Conservation (phyloP, 1,140 invertebrate species). For the Spodoptera frugiperda region DNA sequence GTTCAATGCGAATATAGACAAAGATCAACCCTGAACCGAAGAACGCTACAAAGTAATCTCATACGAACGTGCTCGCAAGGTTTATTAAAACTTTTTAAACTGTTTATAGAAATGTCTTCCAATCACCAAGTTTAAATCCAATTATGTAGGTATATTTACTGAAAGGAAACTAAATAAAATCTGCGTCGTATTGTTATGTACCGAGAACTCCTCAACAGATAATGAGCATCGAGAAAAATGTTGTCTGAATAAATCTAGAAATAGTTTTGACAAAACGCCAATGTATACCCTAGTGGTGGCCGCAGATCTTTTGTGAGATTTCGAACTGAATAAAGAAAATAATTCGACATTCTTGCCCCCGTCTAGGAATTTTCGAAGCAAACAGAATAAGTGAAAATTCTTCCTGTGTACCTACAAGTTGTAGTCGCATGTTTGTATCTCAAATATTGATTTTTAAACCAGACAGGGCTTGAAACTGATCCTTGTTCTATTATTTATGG, state of each 20-base stretch:
- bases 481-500: constrained; percentile 26
- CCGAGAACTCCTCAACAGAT: constrained; percentile 12
- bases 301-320: constrained; percentile 20
- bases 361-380: constrained; percentile 7
- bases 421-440: constrained; percentile 13
- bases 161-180: constrained; percentile 20
- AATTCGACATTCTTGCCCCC: constrained; percentile 37
- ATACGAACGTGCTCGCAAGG: constrained; percentile 14
- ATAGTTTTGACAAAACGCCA: constrained; percentile 44
- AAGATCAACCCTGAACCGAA: constrained; percentile 13
- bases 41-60: constrained; percentile 34
- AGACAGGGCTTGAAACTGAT: constrained; percentile 38
- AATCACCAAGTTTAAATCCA: constrained; percentile 36
- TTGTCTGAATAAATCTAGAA: constrained; percentile 29
- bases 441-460: constrained; percentile 42
- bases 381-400: constrained; percentile 35
- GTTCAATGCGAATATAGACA: background rate
- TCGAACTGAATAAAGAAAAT: constrained; percentile 37
- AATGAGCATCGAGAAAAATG: constrained; percentile 35
- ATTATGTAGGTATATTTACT: constrained; percentile 17
- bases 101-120: constrained; percentile 30
- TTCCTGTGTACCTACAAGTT: constrained; percentile 15
- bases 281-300: constrained; percentile 25
- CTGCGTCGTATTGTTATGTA: constrained; percentile 5
- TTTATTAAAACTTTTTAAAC: constrained; percentile 32